A percentile compares a stretch with the other conserved stretches of the same genome.
phyloP scores from a whole-genome alignment of 2,888 invertebrate species.

The Lysandra bellargus region DNA sequence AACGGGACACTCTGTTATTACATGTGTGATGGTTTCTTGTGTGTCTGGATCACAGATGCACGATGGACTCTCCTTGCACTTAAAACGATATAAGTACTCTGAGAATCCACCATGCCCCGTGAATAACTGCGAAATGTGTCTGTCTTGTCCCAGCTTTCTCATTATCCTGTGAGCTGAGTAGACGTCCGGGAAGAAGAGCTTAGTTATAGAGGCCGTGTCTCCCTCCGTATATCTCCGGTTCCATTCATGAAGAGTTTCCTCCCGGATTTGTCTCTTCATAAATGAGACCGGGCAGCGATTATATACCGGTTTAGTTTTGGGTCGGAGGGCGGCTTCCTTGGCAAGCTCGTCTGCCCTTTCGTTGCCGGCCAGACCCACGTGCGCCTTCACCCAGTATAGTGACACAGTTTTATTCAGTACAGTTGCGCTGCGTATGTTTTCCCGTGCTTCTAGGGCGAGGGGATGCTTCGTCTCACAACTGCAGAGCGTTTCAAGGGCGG shows the following conservation, averaged over 20 bases:
- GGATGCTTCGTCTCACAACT: neutral
- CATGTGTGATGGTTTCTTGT: neutral
- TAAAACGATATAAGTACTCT: slow-evolving; percentile 11
- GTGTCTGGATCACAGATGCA: neutral
- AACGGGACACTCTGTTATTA: too few relatives aligned
- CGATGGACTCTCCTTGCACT: slow-evolving; percentile 22
- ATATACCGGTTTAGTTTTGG: neutral
- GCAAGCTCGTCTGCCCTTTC: neutral
- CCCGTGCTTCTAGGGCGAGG: neutral
- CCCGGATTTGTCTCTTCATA: neutral
- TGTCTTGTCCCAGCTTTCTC: neutral
- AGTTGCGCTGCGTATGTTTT: neutral
- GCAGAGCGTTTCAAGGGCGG: neutral
- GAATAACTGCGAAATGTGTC: neutral
- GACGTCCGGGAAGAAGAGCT: neutral
- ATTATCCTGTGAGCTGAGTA: neutral
- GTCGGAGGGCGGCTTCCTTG: neutral
- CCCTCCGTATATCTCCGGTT: neutral
- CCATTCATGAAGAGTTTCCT: neutral
- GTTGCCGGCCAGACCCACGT: neutral
- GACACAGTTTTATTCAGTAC: neutral
- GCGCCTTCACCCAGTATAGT: neutral
- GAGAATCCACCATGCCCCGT: slow-evolving; percentile 33
- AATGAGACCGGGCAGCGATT: neutral
- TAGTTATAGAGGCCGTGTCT: neutral